Evolutionary conservation across 2,888 invertebrate genomes (phyloP), one percentile per base, ranked within the genome.

Genomic region (Fragum fragum): DNA sequence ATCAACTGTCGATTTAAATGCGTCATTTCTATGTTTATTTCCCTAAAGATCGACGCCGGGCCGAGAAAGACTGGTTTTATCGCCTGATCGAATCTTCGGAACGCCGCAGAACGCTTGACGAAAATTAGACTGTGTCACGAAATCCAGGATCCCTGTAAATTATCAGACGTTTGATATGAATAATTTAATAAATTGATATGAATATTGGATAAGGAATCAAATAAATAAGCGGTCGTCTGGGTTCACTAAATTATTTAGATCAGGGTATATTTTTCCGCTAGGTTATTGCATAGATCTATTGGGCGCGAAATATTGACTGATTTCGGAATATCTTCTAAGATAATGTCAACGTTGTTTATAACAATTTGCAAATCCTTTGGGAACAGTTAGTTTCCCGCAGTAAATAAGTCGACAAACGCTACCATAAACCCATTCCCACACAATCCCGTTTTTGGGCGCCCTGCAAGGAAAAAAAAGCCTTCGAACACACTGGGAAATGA

Each of bases 121-220:
- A 66, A 66, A 36, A 66, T 42, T 39, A 66, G 66, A 42, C 42
- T 14, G 66, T 66, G 66, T 66, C 66, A 66, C 66, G 66, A 42
- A 32, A 66, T 23, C 66, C 21, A 66, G 66, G 21, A 21, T 42
- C 42, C 42, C 66, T 42, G 66, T 66, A 66, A 66, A 66, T 66
- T 42, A 66, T 66, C 26, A 32, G 66, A 26, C 42, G 23, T 11
- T 42, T n/a, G 21, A 66, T 39, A 39, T 66, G 42, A 66, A 66
- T 66, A 66, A 66, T 66, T 66, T 36, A 66, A 66, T 66, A 21
- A 23, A 66, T 66, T 42, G 42, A 66, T 66, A 66, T 66, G 66
- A 66, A 66, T 66, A 66, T 66, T 66, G 66, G 42, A 66, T 39
- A 42, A 42, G 66, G 66, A 66, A 66, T 66, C 66, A 42, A 66